Percentiles rank a stretch among this genome's conserved stretches.
Conservation (phyloP, 2,113 vertebrate genomes). For the Centropristis striata region DNA sequence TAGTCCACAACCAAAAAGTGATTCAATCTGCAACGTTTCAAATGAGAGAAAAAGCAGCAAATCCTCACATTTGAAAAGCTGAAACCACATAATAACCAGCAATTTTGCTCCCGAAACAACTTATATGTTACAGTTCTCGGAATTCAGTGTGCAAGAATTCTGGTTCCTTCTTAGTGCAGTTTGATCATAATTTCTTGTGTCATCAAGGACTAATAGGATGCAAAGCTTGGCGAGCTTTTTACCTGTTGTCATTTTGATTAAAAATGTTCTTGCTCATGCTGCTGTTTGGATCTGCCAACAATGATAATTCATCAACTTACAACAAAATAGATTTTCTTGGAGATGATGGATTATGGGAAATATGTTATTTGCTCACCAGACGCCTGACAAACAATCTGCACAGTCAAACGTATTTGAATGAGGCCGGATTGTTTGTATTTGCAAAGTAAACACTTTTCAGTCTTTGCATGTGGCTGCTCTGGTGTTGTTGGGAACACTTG, state of each 20-base stretch:
- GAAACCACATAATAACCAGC: too few relatives aligned
- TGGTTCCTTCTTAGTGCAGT: too few relatives aligned
- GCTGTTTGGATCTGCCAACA: neutral
- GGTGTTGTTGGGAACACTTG: neutral
- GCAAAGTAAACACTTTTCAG: constrained; percentile 13
- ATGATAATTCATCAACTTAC: neutral
- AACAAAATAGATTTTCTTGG: neutral
- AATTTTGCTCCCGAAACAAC: too few relatives aligned
- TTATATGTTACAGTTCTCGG: too few relatives aligned
- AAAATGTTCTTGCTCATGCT: neutral
- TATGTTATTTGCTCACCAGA: neutral
- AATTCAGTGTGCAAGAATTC: neutral
- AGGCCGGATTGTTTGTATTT: constrained; percentile 11
- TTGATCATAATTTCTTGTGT: neutral
- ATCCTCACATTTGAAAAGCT: too few relatives aligned
- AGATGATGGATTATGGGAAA: neutral
- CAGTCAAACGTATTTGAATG: constrained; percentile 9
- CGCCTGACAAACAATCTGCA: neutral
- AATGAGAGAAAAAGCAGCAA: too few relatives aligned
- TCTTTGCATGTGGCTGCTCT: neutral
- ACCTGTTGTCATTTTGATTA: neutral
- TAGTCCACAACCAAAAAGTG: too few relatives aligned
- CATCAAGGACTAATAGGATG: neutral
- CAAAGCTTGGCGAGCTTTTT: neutral
- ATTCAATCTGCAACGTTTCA: too few relatives aligned